Base-by-base conservation (phyloP, 2,888 invertebrate species). In the Abrostola tripartita region DNA sequence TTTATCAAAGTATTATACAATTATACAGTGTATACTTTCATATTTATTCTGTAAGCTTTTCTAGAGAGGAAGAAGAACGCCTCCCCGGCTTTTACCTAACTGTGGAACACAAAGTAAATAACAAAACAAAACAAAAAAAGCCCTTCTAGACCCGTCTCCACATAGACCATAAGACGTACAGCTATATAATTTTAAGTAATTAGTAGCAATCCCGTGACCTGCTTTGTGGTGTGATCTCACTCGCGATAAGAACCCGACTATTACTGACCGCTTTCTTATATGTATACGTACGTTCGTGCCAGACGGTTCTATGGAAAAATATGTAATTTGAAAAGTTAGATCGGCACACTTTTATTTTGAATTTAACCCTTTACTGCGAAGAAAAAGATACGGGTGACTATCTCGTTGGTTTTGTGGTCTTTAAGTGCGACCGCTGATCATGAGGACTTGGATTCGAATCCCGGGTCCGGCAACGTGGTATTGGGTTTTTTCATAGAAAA, bases 201-300 rank as follows among this genome's bases (percentile, higher is more conserved):
- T 70, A 55, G 56, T 53, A 1, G 53, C 35, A 36, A 65, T 56
- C 54, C 40, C 61, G 60, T 81, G 80, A 79, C 80, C 81, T 63
- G 56, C 54, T 80, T 81, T 36, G 35, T n/a, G 65, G 73, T 54
- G 40, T 54, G 63, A 68, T 69, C 61, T 68, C n/a, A 44, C 36
- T 24, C 1, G 41, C 77, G 81, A 81, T 81, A 81, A 61, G 68
- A 68, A 69, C 55, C 62, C 52, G 54, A 61, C 60, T 60, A 76
- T 76, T 72, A 81, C 52, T 68, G 60, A n/a, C 66, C 59, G 12
- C 62, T 65, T 74, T 74, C 52, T 71, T 58, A 71, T 65, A 57
- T 24, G 55, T 65, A 52, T 57, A 2, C 24, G 24, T 24, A 24
- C 10, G 52, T 60, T 71, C 71, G 60, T 76, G 57, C 40, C 11